phyloP scores from a whole-genome alignment of 2,113 vertebrate genomes.

The Camelus dromedarius region DNA sequence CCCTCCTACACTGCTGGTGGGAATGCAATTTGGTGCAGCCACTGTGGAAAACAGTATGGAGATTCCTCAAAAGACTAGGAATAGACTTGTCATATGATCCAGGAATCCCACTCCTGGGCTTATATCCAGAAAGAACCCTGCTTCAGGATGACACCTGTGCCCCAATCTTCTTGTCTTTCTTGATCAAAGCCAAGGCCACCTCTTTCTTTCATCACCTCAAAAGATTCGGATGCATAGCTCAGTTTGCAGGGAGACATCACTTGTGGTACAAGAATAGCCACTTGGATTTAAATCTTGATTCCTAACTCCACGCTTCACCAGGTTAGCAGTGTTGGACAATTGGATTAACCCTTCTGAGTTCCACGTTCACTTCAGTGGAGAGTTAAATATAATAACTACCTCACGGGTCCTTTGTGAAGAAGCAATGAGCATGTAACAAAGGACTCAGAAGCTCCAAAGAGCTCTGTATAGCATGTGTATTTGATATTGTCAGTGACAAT shows the following conservation, averaged over 20 bases:
- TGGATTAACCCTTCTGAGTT: neutral
- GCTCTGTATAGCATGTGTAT: neutral
- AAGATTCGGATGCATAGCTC: neutral
- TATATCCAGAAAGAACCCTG: no score
- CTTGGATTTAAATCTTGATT: neutral
- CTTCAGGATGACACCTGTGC: no score
- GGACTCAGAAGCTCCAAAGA: neutral
- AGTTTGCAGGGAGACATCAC: neutral
- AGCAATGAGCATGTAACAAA: neutral
- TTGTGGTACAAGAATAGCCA: neutral
- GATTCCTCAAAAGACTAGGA: no score
- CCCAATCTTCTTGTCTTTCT: no score
- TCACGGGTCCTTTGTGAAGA: neutral
- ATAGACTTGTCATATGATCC: no score
- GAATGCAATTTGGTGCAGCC: no score
- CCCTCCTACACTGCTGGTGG: no score
- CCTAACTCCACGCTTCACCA: neutral
- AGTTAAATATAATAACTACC: neutral
- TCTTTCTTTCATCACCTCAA: neutral
- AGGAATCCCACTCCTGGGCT: no score
- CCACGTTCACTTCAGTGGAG: neutral
- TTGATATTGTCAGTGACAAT: neutral
- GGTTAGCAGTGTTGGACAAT: neutral
- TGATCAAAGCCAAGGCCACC: neutral
- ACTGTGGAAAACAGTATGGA: no score